Conservation (phyloP, 2,797 vertebrate species). For the Tamandua tetradactyla region DNA sequence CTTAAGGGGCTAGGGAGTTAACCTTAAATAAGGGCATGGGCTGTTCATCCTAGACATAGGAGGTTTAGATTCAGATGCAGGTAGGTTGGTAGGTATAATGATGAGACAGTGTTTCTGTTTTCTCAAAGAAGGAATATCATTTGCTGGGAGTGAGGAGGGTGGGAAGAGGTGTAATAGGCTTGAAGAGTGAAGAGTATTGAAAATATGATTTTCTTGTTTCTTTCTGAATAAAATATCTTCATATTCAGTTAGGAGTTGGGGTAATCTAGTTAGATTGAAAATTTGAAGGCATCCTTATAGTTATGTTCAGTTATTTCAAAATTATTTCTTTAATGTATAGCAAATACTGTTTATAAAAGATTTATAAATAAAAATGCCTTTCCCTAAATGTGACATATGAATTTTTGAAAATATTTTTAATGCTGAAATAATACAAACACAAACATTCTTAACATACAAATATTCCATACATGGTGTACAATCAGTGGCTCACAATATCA, state of each 20-base stretch:
- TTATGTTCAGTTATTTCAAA: slow-evolving; percentile 27
- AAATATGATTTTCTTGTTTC: neutral
- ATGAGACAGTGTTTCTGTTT: neutral
- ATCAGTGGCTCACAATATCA: too few relatives aligned
- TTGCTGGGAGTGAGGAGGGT: neutral
- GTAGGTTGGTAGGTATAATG: neutral
- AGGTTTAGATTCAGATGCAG: neutral
- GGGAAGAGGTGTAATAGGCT: neutral
- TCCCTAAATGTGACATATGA: neutral
- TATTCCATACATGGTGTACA: too few relatives aligned
- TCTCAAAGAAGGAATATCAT: neutral
- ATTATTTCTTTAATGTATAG: neutral
- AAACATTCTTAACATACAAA: too few relatives aligned
- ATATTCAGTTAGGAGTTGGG: slow-evolving; percentile 60
- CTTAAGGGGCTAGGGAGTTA: neutral
- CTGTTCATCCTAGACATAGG: neutral
- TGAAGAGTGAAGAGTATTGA: neutral
- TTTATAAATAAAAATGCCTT: slow-evolving; percentile 28
- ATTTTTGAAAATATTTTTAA: too few relatives aligned
- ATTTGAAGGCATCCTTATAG: slow-evolving; percentile 35
- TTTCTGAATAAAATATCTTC: neutral
- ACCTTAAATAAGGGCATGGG: neutral
- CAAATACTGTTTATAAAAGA: slow-evolving; percentile 37
- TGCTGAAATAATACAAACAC: too few relatives aligned
- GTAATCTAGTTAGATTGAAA: slow-evolving; percentile 32